phyloP scores from a whole-genome alignment of 2,113 vertebrate species.

The Terrapene triunguis region DNA sequence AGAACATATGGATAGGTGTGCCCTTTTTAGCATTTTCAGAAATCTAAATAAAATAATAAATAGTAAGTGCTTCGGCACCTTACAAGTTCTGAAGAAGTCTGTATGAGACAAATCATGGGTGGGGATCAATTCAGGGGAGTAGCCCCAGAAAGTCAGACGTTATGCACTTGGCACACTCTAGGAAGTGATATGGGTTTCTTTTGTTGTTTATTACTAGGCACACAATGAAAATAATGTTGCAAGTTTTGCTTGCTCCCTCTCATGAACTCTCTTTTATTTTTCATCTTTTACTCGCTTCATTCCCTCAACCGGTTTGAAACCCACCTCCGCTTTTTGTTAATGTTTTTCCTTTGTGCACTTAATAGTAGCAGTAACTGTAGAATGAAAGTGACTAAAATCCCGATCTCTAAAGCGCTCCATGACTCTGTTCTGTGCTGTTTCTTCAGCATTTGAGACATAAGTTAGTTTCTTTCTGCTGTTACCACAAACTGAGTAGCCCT shows the following conservation, averaged over 20 bases:
- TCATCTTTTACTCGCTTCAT: not conserved
- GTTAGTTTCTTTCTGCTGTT: not conserved
- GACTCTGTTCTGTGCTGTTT: not conserved
- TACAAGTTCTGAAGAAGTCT: not conserved
- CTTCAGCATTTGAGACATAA: not conserved
- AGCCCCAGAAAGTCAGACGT: not conserved
- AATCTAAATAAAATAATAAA: not conserved
- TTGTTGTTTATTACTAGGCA: not conserved
- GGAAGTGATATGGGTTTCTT: not conserved
- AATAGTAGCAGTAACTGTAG: not conserved
- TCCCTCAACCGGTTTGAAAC: not conserved
- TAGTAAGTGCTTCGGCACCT: not conserved
- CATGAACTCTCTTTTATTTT: not conserved
- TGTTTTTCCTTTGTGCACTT: fast-evolving
- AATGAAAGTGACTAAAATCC: not conserved
- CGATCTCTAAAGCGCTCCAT: not conserved
- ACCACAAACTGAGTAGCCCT: constrained; percentile 23
- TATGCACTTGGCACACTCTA: not conserved
- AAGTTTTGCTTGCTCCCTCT: not conserved
- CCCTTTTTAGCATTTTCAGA: not conserved
- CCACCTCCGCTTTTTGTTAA: not conserved
- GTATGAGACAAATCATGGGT: not conserved
- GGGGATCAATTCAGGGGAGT: not conserved
- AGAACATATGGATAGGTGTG: not conserved
- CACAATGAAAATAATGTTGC: fast-evolving